These are phyloP conservation scores for Vidua chalybeata DNA, from an alignment of 2,113 vertebrate genomes.

Conservation along the genomic window DNA sequence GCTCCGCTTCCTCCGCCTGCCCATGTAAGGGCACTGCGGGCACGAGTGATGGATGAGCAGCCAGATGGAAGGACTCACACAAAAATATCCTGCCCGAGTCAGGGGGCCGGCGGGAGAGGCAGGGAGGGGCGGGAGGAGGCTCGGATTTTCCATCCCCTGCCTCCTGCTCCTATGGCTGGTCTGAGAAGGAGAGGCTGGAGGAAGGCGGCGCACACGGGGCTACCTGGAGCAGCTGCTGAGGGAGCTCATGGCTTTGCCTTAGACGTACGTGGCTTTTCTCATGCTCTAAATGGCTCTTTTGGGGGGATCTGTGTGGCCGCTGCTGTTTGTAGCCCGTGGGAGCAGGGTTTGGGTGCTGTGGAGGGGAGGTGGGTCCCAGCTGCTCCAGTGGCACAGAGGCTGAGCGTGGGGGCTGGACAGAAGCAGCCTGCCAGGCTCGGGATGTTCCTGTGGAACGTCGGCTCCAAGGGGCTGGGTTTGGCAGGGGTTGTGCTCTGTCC, in stretches of 20 bases:
- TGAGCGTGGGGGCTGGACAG: neutral
- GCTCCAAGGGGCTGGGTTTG: neutral
- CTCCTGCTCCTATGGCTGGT: accelerated
- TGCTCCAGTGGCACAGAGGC: neutral
- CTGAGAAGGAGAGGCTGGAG: neutral
- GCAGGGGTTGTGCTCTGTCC: neutral
- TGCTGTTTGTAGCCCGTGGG: neutral
- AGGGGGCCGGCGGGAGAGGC: neutral
- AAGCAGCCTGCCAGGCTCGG: neutral
- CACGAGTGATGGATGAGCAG: neutral
- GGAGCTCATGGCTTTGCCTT: accelerated
- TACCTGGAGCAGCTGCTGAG: neutral
- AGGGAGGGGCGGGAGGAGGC: neutral
- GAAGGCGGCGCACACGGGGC: accelerated
- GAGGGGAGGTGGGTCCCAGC: neutral
- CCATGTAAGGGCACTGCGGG: conserved; percentile 64
- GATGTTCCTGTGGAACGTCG: accelerated
- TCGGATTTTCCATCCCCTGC: neutral
- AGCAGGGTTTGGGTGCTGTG: accelerated
- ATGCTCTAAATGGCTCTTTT: accelerated
- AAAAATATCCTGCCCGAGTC: neutral
- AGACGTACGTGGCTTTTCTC: neutral
- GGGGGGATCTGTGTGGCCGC: neutral
- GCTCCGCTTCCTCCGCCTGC: neutral
- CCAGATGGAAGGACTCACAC: neutral